Conservation (phyloP, 2,797 vertebrate genomes). For the Brachyrhaphis roseni region DNA sequence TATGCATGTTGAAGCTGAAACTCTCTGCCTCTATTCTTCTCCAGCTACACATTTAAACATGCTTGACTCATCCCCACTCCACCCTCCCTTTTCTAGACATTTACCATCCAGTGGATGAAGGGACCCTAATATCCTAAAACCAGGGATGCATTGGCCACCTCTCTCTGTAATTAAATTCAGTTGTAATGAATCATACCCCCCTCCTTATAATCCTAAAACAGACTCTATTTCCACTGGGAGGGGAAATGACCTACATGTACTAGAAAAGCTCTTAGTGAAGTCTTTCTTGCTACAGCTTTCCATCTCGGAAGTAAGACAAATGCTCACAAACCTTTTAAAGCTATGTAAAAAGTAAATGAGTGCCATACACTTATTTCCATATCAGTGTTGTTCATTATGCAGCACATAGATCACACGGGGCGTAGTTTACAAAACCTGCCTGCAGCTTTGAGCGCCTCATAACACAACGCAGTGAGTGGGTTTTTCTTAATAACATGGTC, state of each 20-base stretch:
- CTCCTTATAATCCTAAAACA: slow-evolving; percentile 69
- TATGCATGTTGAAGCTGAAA: slow-evolving; percentile 37
- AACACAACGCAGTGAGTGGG: slow-evolving; percentile 12
- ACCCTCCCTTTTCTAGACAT: slow-evolving; percentile 40
- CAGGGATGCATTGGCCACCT: slow-evolving; percentile 64
- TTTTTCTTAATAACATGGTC: slow-evolving; percentile 34
- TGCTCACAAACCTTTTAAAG: slow-evolving; percentile 50
- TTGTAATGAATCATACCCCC: slow-evolving; percentile 75
- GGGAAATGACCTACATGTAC: slow-evolving; percentile 76
- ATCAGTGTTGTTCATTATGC: slow-evolving; percentile 47
- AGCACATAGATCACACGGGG: slow-evolving; percentile 40
- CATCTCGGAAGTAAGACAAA: slow-evolving; percentile 53
- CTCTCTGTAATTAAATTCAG: slow-evolving; percentile 76
- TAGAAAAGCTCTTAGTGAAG: slow-evolving; percentile 50
- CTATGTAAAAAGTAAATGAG: slow-evolving; percentile 40
- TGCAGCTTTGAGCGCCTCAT: slow-evolving; percentile 30
- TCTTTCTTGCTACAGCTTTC: slow-evolving; percentile 41
- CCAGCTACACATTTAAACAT: neutral
- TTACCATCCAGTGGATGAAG: slow-evolving; percentile 56
- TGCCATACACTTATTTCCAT: slow-evolving; percentile 37
- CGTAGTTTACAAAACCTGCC: slow-evolving; percentile 26
- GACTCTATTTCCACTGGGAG: slow-evolving; percentile 73
- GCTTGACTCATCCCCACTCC: slow-evolving; percentile 22
- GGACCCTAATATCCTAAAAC: slow-evolving; percentile 71
- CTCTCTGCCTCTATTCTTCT: slow-evolving; percentile 6